Evolutionary conservation across 2,797 vertebrate genomes (phyloP), one percentile per base, ranked within the genome.

Genomic region (Tiaroga cobitis): DNA sequence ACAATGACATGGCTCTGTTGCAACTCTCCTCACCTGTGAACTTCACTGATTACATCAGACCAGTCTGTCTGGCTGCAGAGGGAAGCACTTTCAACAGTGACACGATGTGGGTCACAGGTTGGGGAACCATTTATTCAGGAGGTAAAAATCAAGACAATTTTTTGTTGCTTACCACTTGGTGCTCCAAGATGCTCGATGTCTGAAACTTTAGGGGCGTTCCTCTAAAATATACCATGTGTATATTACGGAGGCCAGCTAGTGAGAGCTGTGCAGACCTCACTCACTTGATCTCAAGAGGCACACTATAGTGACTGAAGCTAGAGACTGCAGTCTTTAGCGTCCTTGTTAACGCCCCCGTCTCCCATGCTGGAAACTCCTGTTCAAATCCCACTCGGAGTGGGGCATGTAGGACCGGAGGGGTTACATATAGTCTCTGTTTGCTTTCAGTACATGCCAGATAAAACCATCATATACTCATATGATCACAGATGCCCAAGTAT

Each of bases 1-100:
- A 88, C 56, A 87, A 88, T 16, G 89, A 90, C 61, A 39, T 90
- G 10, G 51, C 86, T 26, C 82, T 90, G 29, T 68, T 85, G n/a
- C 51, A 0, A 6, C 83, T 85, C 39, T 79, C 83, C 37, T 46
- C 39, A 26, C 65, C 67, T 37, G 76, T 85, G 15, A 37, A 1
- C 49, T 72, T 79, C 76, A 70, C 8, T 7, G 0, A 16, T 5
- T 37, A 19, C 51, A 72, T 85, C 19, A 3, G 8, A 24, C 83
- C 83, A 8, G 83, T 78, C 54, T 85, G 83, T 70, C 9, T 85
- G 41, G 76, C 83, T 15, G 75, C 51, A 34, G 51, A 61, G 1
- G 67, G 15, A 69, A 85, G 83, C 76, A 79, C 1, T 9, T 85
- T 78, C 75, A 72, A 72, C 51, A 72, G 1, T 70, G 83, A 68